Conservation (phyloP, 2,888 invertebrate species). For the Marasmarcha lunaedactyla region DNA sequence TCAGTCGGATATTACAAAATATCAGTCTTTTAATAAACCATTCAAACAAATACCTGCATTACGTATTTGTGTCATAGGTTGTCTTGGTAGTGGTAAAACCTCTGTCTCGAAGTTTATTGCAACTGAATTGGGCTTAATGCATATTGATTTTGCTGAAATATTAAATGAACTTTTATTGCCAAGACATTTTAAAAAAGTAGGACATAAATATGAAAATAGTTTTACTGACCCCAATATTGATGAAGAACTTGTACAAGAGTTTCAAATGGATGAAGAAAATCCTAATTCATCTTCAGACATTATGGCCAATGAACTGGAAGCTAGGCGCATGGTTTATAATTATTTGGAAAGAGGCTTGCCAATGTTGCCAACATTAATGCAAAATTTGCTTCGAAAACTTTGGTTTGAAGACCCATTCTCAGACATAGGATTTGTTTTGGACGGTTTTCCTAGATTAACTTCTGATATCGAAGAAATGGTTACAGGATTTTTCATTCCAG, state of each 20-base stretch:
- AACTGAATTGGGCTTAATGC: constrained; percentile 64
- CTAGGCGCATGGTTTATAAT: constrained; percentile 40
- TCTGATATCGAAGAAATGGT: constrained; percentile 67
- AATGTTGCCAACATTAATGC: constrained; percentile 49
- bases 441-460: constrained; percentile 71
- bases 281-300: constrained; percentile 33
- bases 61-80: constrained; percentile 70
- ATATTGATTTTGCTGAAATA: constrained; percentile 55
- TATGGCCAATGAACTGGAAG: constrained; percentile 41
- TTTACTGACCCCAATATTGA: constrained; percentile 37
- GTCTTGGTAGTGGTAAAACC: constrained; percentile 66
- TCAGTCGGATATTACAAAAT: constrained; percentile 54
- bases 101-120: constrained; percentile 57
- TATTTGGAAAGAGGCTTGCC: constrained; percentile 61
- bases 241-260: constrained; percentile 39
- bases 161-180: constrained; percentile 43
- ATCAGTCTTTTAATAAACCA: constrained; percentile 52
- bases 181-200: constrained; percentile 51
- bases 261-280: constrained; percentile 45
- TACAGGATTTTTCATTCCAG: constrained; percentile 64
- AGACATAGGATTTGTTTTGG: constrained; percentile 66
- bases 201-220: constrained; percentile 47
- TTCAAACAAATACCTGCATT: constrained; percentile 52
- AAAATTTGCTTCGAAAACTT: constrained; percentile 46
- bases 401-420: constrained; percentile 67